Conservation (phyloP, 1,140 invertebrate genomes). For the Euschistus heros region DNA sequence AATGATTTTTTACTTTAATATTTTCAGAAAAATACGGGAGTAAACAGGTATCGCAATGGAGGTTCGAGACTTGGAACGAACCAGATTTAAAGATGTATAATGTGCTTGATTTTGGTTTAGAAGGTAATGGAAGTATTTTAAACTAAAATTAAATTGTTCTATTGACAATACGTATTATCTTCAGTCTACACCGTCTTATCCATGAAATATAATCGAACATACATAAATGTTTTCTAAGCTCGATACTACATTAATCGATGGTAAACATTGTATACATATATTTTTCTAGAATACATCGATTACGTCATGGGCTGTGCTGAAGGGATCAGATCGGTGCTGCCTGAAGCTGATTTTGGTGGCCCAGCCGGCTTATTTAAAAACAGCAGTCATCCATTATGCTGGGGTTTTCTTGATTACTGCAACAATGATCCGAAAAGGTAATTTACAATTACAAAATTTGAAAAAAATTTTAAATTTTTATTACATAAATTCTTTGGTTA, state of each 20-base stretch:
- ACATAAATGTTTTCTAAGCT: no score
- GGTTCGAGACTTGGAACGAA: constrained; percentile 44
- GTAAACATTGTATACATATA: no score
- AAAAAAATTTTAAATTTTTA: background rate
- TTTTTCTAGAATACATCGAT: constrained; percentile 30
- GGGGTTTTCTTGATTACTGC: constrained; percentile 37
- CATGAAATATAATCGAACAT: no score
- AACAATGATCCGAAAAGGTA: constrained; percentile 29
- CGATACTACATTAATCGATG: no score
- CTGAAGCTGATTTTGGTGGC: constrained; percentile 33
- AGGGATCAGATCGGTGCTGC: constrained; percentile 26
- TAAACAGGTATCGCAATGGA: constrained; percentile 36
- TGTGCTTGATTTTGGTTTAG: constrained; percentile 37
- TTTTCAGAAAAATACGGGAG: constrained; percentile 34
- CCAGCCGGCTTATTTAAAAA: constrained; percentile 40
- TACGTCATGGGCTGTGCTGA: constrained; percentile 33
- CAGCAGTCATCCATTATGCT: constrained; percentile 38
- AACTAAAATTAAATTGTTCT: no score
- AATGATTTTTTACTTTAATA: background rate
- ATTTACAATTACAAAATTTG: background rate
- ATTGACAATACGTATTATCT: no score
- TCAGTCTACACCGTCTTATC: no score
- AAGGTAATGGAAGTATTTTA: constrained; percentile 30
- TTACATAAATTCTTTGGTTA: no score
- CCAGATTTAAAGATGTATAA: constrained; percentile 40